Evolutionary conservation across 2,888 invertebrate species (phyloP), one percentile per base, ranked within the genome.

Genomic region (Phalangium opilio): DNA sequence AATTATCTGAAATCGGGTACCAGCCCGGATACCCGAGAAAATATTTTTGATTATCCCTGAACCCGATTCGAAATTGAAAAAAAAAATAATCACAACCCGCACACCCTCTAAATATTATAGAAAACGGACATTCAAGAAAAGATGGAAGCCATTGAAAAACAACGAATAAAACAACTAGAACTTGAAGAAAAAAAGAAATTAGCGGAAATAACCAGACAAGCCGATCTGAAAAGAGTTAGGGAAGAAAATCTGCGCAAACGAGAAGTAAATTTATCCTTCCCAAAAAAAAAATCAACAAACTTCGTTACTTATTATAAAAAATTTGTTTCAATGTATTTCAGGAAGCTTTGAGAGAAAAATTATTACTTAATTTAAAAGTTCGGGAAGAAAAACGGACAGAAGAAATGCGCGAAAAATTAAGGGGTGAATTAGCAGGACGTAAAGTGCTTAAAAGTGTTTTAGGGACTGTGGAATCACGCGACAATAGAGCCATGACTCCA

Each of bases 361-460:
- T 52, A 21, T 7, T 52, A 8, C 19, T 38, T n/a, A 50, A 43
- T 33, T 19, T 52, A 11, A 52, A 45, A 50, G 45, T 20, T 1
- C 47, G 41, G 19, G 48, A 52, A 34, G 38, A 48, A 27, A 27
- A 48, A 36, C 44, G 43, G 40, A 45, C 47, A 33, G 47, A 41
- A 12, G 41, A 47, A 36, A 19, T 44, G 18, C 18, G 52, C 36
- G 52, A 52, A 45, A 52, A 52, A 15, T 27, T 52, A 12, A 40
- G 52, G 20, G 48, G 38, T 47, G 48, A 52, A 41, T 38, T 52
- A 19, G 47, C 50, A 32, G 52, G 52, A 27, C 44, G 43, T 5
- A 49, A 45, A 15, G 40, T 50, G 20, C 33, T 50, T 32, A 50
- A 50, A 42, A 50, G 50, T 45, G 50, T 50, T 12, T 41, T 50